Evolutionary conservation across 1,140 invertebrate species (phyloP), one percentile per base, ranked within the genome.

Genomic region (Lamellibrachia luymesi): DNA sequence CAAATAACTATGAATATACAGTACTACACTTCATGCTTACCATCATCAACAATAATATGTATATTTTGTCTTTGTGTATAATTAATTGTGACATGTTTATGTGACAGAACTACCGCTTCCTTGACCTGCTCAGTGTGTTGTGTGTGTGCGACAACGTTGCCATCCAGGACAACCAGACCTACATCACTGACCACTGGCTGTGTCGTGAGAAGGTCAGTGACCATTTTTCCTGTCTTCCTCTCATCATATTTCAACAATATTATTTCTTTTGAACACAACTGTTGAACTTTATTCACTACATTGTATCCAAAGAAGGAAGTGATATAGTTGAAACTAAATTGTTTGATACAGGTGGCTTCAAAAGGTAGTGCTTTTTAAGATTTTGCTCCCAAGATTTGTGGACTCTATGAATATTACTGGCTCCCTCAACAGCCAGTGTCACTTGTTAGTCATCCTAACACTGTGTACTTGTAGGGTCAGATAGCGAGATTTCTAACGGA

Each of bases 91-190:
- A 13, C 13, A 17, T 92, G 10, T 51, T n/a, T 92, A 52, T 91
- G 17, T 94, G 94, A 64, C 93, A 96, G 96, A 96, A 96, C 92
- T 96, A 95, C 94, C 94, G 95, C n/a, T 96, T 96, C 90, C 94
- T 96, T 38, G 96, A 96, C 90, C 93, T 96, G 64, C 93, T 96
- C 52, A 95, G 95, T 92, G 96, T 96, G 51, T 93, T 96, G 51
- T 96, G 96, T 94, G 96, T 96, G 0, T 96, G 96, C 95, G 95
- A 96, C 93, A 95, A 95, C 0, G 95, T 96, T 0, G 95, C 96
- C n/a, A 96, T 96, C 27, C 95, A 95, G 27, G 96, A 96, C 93
- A 96, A 96, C 92, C 96, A 96, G 94, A 95, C 94, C 17, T 96
- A 96, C 94, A 96, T 96, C 89, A 95, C 95, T 13, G 94, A 96